These are phyloP conservation scores for Podocnemis expansa DNA, from an alignment of 2,113 vertebrate genomes.

Conservation along the genomic window DNA sequence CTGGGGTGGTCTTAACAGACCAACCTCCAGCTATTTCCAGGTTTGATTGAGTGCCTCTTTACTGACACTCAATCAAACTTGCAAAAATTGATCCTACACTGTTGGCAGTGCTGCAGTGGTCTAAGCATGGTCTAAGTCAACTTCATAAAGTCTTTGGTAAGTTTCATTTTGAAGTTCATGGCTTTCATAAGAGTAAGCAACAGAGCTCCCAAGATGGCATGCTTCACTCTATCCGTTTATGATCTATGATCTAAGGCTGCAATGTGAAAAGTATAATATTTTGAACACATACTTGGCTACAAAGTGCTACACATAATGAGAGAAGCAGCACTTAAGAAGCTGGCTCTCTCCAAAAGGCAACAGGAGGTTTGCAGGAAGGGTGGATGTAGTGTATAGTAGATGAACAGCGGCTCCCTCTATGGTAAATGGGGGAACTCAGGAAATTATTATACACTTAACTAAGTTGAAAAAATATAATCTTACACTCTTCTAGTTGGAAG, in stretches of 20 bases:
- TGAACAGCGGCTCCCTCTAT: slow-evolving; percentile 48
- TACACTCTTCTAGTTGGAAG: slow-evolving; percentile 31
- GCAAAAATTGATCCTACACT: too few species aligned
- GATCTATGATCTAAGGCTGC: background rate
- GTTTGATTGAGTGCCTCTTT: too few species aligned
- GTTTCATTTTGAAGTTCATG: fast-evolving
- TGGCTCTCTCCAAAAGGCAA: slow-evolving; percentile 22
- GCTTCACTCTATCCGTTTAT: background rate
- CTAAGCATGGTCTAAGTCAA: too few species aligned
- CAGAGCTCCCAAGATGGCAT: background rate
- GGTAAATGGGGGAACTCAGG: slow-evolving; percentile 45
- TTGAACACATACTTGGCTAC: background rate
- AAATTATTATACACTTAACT: slow-evolving; percentile 28
- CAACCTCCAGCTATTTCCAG: too few species aligned
- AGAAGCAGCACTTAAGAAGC: background rate
- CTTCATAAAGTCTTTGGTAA: background rate
- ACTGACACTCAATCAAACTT: too few species aligned
- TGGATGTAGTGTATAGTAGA: slow-evolving; percentile 16
- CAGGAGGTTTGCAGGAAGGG: slow-evolving; percentile 22
- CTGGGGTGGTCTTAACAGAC: too few species aligned
- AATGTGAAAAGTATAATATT: background rate
- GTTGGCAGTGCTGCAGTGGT: too few species aligned
- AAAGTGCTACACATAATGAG: background rate
- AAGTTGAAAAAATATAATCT: slow-evolving; percentile 30
- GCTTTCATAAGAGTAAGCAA: background rate